Evolutionary conservation across 2,797 vertebrate species (phyloP).

Genomic region (Acipenser oxyrinchus): DNA sequence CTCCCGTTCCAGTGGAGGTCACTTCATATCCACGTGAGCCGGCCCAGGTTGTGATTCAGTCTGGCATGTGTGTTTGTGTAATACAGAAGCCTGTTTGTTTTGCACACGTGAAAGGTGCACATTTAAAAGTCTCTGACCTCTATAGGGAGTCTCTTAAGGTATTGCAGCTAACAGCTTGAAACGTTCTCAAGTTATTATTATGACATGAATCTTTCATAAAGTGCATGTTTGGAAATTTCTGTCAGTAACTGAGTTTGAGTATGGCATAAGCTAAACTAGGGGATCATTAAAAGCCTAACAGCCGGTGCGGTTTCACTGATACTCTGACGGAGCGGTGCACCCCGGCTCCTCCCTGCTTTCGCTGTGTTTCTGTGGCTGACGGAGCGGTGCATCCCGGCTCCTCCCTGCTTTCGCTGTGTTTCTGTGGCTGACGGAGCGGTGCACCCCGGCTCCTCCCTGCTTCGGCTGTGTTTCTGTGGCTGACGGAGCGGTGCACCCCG

Average conservation of each 20-base stretch:
- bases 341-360: no score
- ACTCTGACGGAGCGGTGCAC: background rate
- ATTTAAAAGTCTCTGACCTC: slow-evolving; percentile 6
- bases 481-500: background rate
- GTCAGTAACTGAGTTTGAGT: slow-evolving; percentile 5
- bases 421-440: background rate
- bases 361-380: background rate
- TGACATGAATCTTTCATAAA: slow-evolving; percentile 3
- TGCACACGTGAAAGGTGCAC: no score
- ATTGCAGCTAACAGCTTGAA: slow-evolving; percentile 34
- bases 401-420: no score
- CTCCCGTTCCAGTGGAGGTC: no score
- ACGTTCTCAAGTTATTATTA: slow-evolving; percentile 37
- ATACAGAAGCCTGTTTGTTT: no score
- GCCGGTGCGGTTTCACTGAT: background rate
- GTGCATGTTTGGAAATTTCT: background rate
- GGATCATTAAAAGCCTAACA: background rate
- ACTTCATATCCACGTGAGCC: no score
- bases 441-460: no score
- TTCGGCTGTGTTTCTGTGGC: background rate
- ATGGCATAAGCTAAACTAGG: slow-evolving; percentile 23
- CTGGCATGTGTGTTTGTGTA: no score
- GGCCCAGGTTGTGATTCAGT: no score
- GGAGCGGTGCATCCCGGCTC: background rate
- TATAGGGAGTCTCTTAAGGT: slow-evolving; percentile 46